Conservation (phyloP, 2,888 invertebrate genomes). For the Epsilonema sp. region DNA sequence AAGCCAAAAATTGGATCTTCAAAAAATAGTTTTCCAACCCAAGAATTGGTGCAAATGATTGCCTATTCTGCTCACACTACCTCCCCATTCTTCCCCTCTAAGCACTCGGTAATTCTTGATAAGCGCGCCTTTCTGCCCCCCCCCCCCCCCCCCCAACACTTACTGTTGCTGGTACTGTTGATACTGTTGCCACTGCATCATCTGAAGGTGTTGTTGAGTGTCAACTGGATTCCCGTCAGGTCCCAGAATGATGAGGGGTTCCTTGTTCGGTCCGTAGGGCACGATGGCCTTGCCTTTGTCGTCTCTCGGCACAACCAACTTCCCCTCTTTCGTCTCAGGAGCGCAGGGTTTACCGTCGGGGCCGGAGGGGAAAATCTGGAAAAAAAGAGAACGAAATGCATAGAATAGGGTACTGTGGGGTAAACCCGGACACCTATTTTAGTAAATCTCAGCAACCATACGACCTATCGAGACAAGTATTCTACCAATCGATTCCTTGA, state of each 20-base stretch:
- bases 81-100: too few species aligned
- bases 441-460: too few species aligned
- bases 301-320: background rate
- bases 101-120: background rate
- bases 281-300: slow-evolving; percentile 1
- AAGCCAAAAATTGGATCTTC: too few species aligned
- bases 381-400: too few species aligned
- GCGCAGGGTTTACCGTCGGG: background rate
- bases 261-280: background rate
- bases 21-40: too few species aligned
- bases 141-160: too few species aligned
- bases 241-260: background rate
- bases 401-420: too few species aligned
- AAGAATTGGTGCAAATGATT: too few species aligned
- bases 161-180: slow-evolving; percentile 2
- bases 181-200: background rate
- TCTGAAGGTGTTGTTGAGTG: background rate
- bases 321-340: background rate
- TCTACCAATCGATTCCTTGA: too few species aligned
- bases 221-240: background rate
- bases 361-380: background rate
- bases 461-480: too few species aligned
- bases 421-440: too few species aligned
- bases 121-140: background rate
- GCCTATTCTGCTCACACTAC: too few species aligned